phyloP scores from a whole-genome alignment of 2,113 vertebrate genomes.

The Polyodon spathula region DNA sequence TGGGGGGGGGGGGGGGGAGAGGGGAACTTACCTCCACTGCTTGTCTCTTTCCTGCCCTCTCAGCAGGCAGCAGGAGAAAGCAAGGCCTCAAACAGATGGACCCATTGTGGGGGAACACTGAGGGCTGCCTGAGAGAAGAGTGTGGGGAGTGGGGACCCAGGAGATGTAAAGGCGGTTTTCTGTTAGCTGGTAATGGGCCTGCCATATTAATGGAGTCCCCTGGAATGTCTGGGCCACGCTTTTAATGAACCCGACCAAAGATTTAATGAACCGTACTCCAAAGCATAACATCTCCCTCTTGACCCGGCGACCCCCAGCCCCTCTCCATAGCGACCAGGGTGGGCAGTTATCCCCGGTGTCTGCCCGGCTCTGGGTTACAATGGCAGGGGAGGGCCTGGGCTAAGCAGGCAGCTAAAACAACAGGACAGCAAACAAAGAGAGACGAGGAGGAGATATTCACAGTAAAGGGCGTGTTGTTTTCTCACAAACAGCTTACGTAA shows the following conservation, averaged over 20 bases:
- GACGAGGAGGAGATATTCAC: constrained; percentile 26
- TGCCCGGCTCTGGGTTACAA: constrained; percentile 28
- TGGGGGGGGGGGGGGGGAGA: constrained; percentile 7
- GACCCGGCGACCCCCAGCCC: constrained; percentile 35
- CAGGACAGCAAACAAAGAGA: constrained; percentile 35
- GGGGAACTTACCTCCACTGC: constrained; percentile 35
- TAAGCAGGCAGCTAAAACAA: constrained; percentile 47
- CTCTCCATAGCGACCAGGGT: constrained; percentile 44
- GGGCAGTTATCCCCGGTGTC: constrained; percentile 16
- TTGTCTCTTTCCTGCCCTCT: constrained; percentile 37
- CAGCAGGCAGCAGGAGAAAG: constrained; percentile 38
- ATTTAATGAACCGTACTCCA: constrained; percentile 55
- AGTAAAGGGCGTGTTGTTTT: neutral
- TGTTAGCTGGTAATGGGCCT: constrained; percentile 39
- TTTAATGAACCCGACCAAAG: constrained; percentile 65
- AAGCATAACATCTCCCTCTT: constrained; percentile 44
- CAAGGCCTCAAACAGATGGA: constrained; percentile 52
- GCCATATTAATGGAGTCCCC: constrained; percentile 48
- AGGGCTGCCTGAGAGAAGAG: constrained; percentile 22
- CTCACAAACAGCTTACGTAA: constrained; percentile 7
- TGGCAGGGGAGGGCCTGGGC: constrained; percentile 6
- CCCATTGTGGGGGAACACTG: constrained; percentile 41
- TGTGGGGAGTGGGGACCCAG: constrained; percentile 24
- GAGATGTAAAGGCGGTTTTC: constrained; percentile 40
- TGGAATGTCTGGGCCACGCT: constrained; percentile 57